phyloP scores from a whole-genome alignment of 2,888 invertebrate genomes.

The Calameuta pallipes region DNA sequence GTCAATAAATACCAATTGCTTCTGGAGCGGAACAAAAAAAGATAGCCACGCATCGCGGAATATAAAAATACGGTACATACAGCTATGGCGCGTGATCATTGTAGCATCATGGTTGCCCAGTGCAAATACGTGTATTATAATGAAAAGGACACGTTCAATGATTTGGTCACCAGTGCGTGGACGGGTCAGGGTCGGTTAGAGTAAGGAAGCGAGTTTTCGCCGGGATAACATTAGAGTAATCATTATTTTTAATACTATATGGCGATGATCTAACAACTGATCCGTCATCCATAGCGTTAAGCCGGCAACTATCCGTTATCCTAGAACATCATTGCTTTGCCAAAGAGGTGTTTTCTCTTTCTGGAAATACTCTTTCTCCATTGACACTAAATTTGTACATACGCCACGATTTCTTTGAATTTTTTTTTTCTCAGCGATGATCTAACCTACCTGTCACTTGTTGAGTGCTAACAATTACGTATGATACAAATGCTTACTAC shows the following conservation, averaged over 20 bases:
- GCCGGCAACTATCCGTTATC: neutral
- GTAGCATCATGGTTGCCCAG: neutral
- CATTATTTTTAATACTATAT: neutral
- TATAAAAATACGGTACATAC: neutral
- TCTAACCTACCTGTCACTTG: neutral
- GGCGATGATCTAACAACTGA: neutral
- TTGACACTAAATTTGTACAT: neutral
- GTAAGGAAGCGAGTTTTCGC: neutral
- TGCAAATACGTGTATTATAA: neutral
- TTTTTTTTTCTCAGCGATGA: neutral
- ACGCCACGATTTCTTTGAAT: neutral
- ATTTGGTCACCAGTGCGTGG: neutral
- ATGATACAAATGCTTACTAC: neutral
- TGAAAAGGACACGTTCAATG: neutral
- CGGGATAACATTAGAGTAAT: neutral
- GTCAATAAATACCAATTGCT: neutral
- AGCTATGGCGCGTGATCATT: neutral
- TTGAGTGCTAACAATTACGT: neutral
- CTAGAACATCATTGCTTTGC: neutral
- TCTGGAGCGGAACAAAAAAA: neutral
- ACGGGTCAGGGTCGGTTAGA: neutral
- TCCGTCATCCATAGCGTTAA: neutral
- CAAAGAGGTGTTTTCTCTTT: neutral
- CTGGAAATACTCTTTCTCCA: neutral
- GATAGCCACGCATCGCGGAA: neutral